These are phyloP conservation scores for Spinus pinus DNA, from an alignment of 2,797 vertebrate genomes.

Conservation along the genomic window DNA sequence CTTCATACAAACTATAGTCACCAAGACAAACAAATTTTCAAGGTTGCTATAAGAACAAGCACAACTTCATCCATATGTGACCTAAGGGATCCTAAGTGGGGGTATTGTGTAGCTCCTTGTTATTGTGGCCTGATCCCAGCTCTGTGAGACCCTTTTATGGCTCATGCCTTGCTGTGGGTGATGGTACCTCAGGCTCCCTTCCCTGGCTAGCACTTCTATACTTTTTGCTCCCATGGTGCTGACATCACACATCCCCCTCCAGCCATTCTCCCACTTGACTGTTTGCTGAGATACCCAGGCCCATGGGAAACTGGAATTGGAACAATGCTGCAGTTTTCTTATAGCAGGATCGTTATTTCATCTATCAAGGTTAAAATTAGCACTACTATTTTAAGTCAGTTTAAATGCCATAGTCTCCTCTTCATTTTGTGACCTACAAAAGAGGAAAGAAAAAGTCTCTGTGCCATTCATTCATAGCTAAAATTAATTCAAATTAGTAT, in stretches of 20 bases:
- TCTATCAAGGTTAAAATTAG: not conserved
- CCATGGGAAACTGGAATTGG: not conserved
- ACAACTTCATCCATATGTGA: not conserved
- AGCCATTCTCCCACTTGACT: not conserved
- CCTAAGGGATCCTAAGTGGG: not conserved
- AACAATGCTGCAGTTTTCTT: not conserved
- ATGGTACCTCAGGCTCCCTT: not conserved
- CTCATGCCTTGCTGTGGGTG: not conserved
- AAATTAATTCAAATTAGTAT: not conserved
- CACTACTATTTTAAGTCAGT: accelerated
- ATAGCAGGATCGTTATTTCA: not conserved
- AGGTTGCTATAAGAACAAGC: not conserved
- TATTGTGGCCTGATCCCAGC: not conserved
- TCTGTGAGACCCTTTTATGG: not conserved
- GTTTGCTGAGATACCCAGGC: not conserved
- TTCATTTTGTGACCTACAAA: not conserved
- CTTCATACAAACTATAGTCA: not conserved
- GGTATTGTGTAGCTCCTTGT: not conserved
- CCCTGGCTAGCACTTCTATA: not conserved
- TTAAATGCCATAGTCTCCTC: not conserved
- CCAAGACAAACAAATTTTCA: not conserved
- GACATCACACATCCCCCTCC: accelerated
- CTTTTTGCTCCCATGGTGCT: not conserved
- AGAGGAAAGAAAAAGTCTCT: not conserved
- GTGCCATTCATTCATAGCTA: not conserved